phyloP scores from a whole-genome alignment of 2,888 invertebrate species.

The Protonemura montana region DNA sequence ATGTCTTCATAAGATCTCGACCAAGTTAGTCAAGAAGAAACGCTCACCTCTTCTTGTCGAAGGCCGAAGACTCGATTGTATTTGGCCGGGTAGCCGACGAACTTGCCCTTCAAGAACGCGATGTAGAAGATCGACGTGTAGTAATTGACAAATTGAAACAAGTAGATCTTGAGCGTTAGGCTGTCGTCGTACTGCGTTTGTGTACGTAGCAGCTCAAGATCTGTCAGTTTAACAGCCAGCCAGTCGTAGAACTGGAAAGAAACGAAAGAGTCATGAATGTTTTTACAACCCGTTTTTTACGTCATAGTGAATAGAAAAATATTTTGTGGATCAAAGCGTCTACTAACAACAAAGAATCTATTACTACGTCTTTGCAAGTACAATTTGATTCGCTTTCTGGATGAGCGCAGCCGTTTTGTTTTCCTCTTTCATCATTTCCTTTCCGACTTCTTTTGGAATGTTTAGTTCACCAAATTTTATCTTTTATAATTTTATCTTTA shows the following conservation, averaged over 20 bases:
- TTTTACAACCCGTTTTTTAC: neutral
- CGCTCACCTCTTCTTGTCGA: slow-evolving; percentile 73
- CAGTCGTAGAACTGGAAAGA: slow-evolving; percentile 63
- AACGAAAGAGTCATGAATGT: neutral
- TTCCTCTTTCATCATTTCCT: too few species aligned
- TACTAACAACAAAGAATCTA: too few species aligned
- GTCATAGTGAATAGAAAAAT: too few species aligned
- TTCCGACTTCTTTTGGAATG: too few species aligned
- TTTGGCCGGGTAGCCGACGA: slow-evolving; percentile 79
- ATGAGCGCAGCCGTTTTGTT: too few species aligned
- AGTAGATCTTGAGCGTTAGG: slow-evolving; percentile 83
- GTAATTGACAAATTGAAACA: slow-evolving; percentile 89
- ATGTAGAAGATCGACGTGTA: slow-evolving; percentile 90
- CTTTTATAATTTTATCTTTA: too few species aligned
- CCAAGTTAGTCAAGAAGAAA: too few species aligned
- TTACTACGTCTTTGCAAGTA: too few species aligned
- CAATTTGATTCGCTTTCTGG: too few species aligned
- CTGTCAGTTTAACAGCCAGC: slow-evolving; percentile 73
- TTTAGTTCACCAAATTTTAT: too few species aligned
- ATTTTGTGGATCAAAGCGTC: too few species aligned
- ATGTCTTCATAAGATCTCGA: too few species aligned
- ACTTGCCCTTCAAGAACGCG: slow-evolving; percentile 78
- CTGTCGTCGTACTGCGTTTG: slow-evolving; percentile 89
- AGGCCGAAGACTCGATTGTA: slow-evolving; percentile 76
- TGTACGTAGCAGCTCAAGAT: slow-evolving; percentile 78